Percentiles rank a stretch among this genome's conserved stretches.
Evolutionary conservation across 2,888 invertebrate genomes (phyloP).

Genomic region (Cabera pusaria): DNA sequence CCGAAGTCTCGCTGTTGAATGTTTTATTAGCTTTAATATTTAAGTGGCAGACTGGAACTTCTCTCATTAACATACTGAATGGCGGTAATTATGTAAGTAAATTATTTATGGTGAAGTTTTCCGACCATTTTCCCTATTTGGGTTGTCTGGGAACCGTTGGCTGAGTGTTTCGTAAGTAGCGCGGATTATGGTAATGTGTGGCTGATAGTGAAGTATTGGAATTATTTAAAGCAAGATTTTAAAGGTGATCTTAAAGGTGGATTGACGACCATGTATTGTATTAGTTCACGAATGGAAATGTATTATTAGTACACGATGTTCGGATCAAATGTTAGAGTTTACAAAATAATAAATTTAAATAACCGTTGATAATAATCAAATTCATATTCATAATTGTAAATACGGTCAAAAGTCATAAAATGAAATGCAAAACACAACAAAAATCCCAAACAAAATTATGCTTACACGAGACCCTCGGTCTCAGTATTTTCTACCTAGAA

Average conservation of each 20-base stretch:
- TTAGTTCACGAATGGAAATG: too few species aligned
- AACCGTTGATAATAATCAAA: too few species aligned
- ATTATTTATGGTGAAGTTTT: constrained; percentile 29
- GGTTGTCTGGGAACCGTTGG: constrained; percentile 18
- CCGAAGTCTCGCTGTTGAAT: constrained; percentile 33
- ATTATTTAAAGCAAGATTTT: too few species aligned
- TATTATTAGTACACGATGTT: too few species aligned
- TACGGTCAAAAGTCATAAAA: too few species aligned
- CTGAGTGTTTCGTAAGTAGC: constrained; percentile 11
- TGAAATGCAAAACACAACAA: too few species aligned
- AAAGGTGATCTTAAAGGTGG: too few species aligned
- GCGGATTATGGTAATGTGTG: constrained; percentile 10
- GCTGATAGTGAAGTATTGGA: neutral
- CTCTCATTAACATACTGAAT: constrained; percentile 29
- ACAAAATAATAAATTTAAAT: too few species aligned
- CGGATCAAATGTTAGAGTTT: too few species aligned
- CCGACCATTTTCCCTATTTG: constrained; percentile 24
- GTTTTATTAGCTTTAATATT: constrained; percentile 37
- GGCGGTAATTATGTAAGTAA: constrained; percentile 30
- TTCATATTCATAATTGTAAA: too few species aligned
- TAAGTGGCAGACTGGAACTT: constrained; percentile 31
- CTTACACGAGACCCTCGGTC: constrained; percentile 8
- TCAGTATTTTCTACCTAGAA: constrained; percentile 8
- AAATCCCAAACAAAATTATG: constrained; percentile 13
- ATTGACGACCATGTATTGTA: too few species aligned